phyloP scores from a whole-genome alignment of 2,113 vertebrate species.

The Hippocampus barbouri region DNA sequence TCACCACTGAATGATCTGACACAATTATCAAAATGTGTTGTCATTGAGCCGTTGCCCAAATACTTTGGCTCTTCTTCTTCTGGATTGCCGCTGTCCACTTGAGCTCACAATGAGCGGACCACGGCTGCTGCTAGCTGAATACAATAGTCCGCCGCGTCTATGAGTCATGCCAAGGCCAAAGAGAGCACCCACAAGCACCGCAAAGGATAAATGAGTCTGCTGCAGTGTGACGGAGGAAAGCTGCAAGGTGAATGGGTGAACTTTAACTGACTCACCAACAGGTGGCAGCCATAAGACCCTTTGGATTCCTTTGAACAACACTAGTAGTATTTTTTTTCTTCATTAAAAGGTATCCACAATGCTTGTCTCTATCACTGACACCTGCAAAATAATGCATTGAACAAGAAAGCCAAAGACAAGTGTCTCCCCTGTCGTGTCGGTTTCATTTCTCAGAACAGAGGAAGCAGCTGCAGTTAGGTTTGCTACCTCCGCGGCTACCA shows the following conservation, averaged over 20 bases:
- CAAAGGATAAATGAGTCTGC: slow-evolving; percentile 40
- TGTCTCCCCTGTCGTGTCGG: slow-evolving; percentile 42
- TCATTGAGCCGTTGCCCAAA: background rate
- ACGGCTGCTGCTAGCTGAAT: slow-evolving; percentile 9
- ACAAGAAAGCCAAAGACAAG: slow-evolving; percentile 4
- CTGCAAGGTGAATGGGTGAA: slow-evolving; percentile 54
- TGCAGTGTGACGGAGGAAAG: slow-evolving; percentile 40
- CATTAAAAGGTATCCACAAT: background rate
- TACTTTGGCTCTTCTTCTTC: background rate
- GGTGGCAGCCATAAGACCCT: slow-evolving; percentile 48
- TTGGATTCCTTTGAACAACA: background rate
- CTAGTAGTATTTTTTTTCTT: background rate
- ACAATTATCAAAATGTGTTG: background rate
- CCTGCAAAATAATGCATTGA: slow-evolving; percentile 21
- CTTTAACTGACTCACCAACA: slow-evolving; percentile 47
- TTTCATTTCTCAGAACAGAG: slow-evolving; percentile 54
- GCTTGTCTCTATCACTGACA: background rate
- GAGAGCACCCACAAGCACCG: slow-evolving; percentile 28
- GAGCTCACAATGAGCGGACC: background rate
- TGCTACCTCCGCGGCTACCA: background rate
- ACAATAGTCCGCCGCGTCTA: slow-evolving; percentile 19
- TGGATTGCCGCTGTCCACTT: background rate
- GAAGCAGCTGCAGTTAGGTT: slow-evolving; percentile 27
- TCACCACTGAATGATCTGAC: background rate
- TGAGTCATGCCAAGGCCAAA: slow-evolving; percentile 52